phyloP scores from a whole-genome alignment of 2,797 vertebrate genomes.

The Rachycentron canadum region DNA sequence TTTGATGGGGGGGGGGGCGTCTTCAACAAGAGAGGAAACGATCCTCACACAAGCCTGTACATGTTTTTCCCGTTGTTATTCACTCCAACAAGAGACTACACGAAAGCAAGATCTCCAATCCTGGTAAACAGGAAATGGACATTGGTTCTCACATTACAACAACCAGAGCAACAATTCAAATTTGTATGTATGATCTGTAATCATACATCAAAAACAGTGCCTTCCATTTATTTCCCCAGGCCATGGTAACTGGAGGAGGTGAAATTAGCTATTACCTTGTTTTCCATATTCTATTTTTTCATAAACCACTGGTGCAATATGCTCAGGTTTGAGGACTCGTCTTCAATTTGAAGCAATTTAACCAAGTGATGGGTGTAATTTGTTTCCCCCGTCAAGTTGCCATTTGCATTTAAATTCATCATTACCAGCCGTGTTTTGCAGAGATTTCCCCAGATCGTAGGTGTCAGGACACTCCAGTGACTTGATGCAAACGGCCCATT shows the following conservation, averaged over 20 bases:
- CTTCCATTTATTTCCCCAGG: constrained; percentile 50
- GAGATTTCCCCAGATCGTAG: constrained; percentile 77
- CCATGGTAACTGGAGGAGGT: constrained; percentile 34
- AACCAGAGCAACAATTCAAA: constrained; percentile 23
- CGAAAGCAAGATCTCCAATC: not conserved
- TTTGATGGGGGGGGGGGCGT: constrained; percentile 33
- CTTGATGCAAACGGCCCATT: constrained; percentile 47
- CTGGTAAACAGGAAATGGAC: constrained; percentile 16
- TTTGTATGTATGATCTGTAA: constrained; percentile 40
- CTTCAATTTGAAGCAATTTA: constrained; percentile 80
- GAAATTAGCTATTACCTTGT: constrained; percentile 69
- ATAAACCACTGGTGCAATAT: constrained; percentile 59
- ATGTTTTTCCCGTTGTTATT: constrained; percentile 21
- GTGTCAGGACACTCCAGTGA: constrained; percentile 64
- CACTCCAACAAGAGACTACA: constrained; percentile 17
- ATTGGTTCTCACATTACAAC: not conserved
- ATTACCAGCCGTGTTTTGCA: constrained; percentile 74
- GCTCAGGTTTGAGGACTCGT: constrained; percentile 68
- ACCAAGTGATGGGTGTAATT: constrained; percentile 79
- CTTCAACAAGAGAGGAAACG: constrained; percentile 21
- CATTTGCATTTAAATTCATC: constrained; percentile 83
- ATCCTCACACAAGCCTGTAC: constrained; percentile 10
- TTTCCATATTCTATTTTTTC: constrained; percentile 65
- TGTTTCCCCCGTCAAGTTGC: constrained; percentile 73
- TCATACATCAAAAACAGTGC: constrained; percentile 42